phyloP scores from a whole-genome alignment of 2,113 vertebrate species.

The Caretta caretta region DNA sequence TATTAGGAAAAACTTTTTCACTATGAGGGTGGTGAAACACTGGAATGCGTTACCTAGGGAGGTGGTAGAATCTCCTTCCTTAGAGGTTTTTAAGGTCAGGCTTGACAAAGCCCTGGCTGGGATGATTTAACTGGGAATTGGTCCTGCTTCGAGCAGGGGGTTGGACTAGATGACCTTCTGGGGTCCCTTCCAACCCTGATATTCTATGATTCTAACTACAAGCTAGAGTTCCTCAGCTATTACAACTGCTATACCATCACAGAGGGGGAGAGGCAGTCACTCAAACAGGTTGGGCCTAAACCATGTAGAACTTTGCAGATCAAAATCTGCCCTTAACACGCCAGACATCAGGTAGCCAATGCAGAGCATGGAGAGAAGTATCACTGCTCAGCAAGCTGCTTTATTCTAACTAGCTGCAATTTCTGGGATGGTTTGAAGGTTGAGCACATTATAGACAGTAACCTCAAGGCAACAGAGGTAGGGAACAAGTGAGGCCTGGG shows the following conservation, averaged over 20 bases:
- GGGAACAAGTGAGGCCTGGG: neutral
- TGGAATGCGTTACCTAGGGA: too few species aligned
- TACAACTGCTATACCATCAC: neutral
- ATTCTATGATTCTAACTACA: neutral
- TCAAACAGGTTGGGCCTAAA: neutral
- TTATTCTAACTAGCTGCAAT: neutral
- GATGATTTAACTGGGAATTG: too few species aligned
- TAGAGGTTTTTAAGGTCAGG: too few species aligned
- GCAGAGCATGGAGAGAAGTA: neutral
- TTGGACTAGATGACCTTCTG: too few species aligned
- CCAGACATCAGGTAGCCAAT: neutral
- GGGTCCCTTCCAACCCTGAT: too few species aligned
- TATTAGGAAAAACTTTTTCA: too few species aligned
- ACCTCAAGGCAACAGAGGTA: neutral
- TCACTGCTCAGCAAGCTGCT: neutral
- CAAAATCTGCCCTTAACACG: neutral
- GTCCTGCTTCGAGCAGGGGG: too few species aligned
- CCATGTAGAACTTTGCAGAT: constrained; percentile 19
- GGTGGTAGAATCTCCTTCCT: too few species aligned
- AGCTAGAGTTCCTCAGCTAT: neutral
- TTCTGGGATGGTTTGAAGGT: neutral
- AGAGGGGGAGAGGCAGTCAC: neutral
- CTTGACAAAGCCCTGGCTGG: too few species aligned
- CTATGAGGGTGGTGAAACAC: too few species aligned
- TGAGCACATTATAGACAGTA: neutral